Evolutionary conservation across 1,140 invertebrate genomes (phyloP), one percentile per base, ranked within the genome.

Genomic region (Stegodyphus dumicola): DNA sequence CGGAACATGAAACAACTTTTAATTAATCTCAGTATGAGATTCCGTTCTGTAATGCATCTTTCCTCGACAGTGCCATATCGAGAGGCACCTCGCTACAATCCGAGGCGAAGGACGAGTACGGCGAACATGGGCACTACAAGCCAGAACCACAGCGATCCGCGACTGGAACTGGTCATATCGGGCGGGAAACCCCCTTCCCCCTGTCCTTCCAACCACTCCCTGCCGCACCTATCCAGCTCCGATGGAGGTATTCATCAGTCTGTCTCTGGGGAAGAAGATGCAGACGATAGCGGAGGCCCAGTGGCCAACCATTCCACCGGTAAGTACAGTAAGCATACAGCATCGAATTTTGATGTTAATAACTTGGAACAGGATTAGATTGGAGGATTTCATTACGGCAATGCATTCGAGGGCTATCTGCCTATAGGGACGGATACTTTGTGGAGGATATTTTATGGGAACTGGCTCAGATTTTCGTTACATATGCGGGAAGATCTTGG

Each of bases 291-390:
- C 15, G 18, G 48, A 53, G 78, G 54, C 3, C 7, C 54, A 52
- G 95, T 96, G 90, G 96, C 95, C 89, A 96, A 95, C 86, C 95
- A 95, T 60, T 95, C 95, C 80, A 96, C 95, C 11, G 79, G 79
- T 81, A 65, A 81, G 79, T 81, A 53, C 13, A 33, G 33, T 33
- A 33, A 33, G 52, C 11, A 17, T 18, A 6, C 6, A 7, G n/a
- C 51, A 15, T 17, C 33, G 49, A 49, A 71, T 33, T 33, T 33
- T 33, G 33, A 33, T 33, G 33, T 33, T 33, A 33, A 33, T 33
- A 33, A 33, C 33, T 33, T 33, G 33, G 33, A 33, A 33, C 33
- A 33, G 33, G 33, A 33, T 33, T 33, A 3, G 33, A 33, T 33
- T 33, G 33, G 33, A 33, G 1, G 1, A 33, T 33, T 33, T 33